Evolutionary conservation across 2,113 vertebrate genomes (phyloP).

Genomic region (Cricetomys ansorgei): DNA sequence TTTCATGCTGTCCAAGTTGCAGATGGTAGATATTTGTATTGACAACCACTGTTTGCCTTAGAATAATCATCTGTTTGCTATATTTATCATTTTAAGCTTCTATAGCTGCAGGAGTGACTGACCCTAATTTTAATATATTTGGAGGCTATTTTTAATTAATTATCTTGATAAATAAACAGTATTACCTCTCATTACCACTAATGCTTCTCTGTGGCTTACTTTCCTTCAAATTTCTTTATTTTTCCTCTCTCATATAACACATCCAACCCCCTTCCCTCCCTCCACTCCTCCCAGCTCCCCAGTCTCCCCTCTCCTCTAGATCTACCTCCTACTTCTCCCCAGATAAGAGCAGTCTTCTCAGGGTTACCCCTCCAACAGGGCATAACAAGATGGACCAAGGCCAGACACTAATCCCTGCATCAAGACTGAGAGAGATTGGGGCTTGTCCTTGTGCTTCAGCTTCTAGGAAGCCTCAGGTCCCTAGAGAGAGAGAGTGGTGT

Average conservation of each 20-base stretch:
- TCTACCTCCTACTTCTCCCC: no score
- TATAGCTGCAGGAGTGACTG: background rate
- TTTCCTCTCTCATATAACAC: no score
- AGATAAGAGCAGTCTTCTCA: no score
- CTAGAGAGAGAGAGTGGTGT: background rate
- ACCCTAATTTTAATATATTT: constrained; percentile 15
- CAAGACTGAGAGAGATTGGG: background rate
- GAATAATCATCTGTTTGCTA: background rate
- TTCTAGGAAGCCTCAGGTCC: background rate
- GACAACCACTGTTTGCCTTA: background rate
- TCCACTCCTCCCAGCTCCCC: no score
- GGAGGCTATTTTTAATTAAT: background rate
- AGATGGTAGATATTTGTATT: background rate
- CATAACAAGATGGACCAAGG: no score
- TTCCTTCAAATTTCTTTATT: background rate
- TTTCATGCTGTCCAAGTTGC: background rate
- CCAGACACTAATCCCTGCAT: no score
- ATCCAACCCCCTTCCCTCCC: no score
- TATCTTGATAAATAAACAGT: background rate
- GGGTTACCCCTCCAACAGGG: no score
- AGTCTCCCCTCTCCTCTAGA: no score
- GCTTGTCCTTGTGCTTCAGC: background rate
- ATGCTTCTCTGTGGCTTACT: background rate
- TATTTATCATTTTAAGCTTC: background rate
- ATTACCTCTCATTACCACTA: background rate